Conservation (phyloP, 2,888 invertebrate species). For the Druceiella hillmani region DNA sequence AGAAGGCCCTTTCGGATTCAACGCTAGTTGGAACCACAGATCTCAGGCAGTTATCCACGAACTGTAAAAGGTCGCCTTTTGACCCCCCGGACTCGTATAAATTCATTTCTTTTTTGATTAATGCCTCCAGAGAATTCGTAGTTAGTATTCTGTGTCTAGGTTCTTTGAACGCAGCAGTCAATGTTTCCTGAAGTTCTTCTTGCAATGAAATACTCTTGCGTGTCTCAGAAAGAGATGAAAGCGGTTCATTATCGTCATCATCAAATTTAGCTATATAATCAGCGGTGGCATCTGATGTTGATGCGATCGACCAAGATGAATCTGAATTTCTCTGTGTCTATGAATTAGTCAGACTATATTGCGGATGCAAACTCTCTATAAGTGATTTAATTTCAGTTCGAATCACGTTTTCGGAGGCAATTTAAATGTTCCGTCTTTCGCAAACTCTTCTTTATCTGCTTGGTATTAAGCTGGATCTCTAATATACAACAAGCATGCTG, state of each 20-base stretch:
- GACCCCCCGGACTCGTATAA: too few species aligned
- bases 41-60: too few species aligned
- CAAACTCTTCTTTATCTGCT: slow-evolving; percentile 16
- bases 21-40: too few species aligned
- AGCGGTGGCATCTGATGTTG: slow-evolving; percentile 11
- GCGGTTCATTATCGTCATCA: slow-evolving; percentile 12
- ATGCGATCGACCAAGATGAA: slow-evolving; percentile 11
- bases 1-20: too few species aligned
- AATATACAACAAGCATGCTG: slow-evolving; percentile 15
- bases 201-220: slow-evolving; percentile 14
- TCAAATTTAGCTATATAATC: slow-evolving; percentile 11
- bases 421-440: slow-evolving; percentile 14
- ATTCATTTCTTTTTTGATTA: too few species aligned
- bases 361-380: slow-evolving; percentile 13
- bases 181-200: too few species aligned
- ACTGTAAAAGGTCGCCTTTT: too few species aligned
- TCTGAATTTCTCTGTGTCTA: slow-evolving; percentile 9
- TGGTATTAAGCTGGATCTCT: slow-evolving; percentile 12
- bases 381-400: slow-evolving; percentile 14
- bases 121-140: too few species aligned
- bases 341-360: slow-evolving; percentile 9
- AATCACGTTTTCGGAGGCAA: slow-evolving; percentile 8
- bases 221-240: slow-evolving; percentile 14
- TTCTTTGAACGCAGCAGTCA: slow-evolving; percentile 11
- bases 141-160: slow-evolving; percentile 9